Conservation (phyloP, 2,888 invertebrate species). For the Drosophila anomelani region DNA sequence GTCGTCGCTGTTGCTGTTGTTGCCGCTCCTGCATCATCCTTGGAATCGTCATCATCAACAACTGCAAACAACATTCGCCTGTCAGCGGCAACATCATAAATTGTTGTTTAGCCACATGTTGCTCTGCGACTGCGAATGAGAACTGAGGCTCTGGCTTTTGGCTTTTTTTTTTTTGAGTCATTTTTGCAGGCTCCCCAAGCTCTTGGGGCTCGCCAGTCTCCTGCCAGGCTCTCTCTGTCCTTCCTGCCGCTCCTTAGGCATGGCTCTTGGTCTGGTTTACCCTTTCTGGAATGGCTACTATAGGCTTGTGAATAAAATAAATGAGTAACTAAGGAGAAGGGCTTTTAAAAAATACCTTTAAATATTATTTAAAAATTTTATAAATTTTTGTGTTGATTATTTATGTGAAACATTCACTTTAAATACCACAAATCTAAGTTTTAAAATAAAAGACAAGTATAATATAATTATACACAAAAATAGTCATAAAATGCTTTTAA, state of each 20-base stretch:
- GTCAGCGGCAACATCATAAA: constrained; percentile 83
- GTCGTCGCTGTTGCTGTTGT: constrained; percentile 34
- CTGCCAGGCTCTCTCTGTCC: constrained; percentile 5
- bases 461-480: not conserved
- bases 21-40: constrained; percentile 57
- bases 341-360: not conserved
- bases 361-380: not conserved
- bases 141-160: constrained; percentile 37
- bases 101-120: constrained; percentile 82
- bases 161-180: not conserved
- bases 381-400: not conserved
- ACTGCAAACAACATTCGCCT: constrained; percentile 82
- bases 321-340: not conserved
- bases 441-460: too few relatives aligned
- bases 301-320: not conserved
- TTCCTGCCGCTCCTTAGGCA: constrained; percentile 7
- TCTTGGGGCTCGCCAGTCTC: constrained; percentile 14
- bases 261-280: constrained; percentile 17
- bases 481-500: too few relatives aligned
- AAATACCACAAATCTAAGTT: too few relatives aligned
- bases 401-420: not conserved
- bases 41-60: constrained; percentile 78
- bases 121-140: constrained; percentile 50
- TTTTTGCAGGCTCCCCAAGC: constrained; percentile 2
- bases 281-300: not conserved